phyloP scores from a whole-genome alignment of 2,888 invertebrate species.

The Lepas anatifera region DNA sequence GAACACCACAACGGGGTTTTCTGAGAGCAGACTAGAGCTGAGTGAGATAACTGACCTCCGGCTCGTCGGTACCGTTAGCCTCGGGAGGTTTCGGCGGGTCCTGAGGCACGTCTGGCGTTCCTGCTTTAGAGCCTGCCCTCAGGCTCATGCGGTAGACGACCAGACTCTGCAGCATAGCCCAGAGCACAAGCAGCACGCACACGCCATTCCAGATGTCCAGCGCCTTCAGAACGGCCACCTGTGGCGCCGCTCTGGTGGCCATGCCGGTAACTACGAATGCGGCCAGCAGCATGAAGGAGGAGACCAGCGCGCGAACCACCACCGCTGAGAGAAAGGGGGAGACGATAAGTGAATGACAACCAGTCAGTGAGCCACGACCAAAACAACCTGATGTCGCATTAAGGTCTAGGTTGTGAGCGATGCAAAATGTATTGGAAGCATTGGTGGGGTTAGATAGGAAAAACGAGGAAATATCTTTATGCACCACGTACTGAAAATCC shows the following conservation, averaged over 20 bases:
- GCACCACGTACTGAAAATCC: too few relatives aligned
- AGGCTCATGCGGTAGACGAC: background rate
- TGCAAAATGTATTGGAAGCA: too few relatives aligned
- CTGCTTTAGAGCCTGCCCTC: background rate
- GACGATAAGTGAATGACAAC: too few relatives aligned
- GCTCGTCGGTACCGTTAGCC: background rate
- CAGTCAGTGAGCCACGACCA: too few relatives aligned
- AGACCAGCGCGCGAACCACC: background rate
- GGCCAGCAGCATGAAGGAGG: constrained; percentile 5
- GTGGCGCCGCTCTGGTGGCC: constrained; percentile 4
- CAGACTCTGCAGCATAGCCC: background rate
- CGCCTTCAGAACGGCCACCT: background rate
- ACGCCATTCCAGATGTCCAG: background rate
- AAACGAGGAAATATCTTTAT: too few relatives aligned
- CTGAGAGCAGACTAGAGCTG: too few relatives aligned
- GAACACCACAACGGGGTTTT: background rate
- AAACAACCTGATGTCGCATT: too few relatives aligned
- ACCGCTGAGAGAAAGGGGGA: background rate
- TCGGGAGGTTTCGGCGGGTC: background rate
- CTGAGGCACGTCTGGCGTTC: background rate
- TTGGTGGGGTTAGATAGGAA: too few relatives aligned
- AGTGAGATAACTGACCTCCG: background rate
- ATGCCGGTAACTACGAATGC: background rate
- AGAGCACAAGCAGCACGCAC: background rate
- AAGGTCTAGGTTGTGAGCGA: too few relatives aligned